A percentile compares a stretch with the other conserved stretches of the same genome.
Evolutionary conservation across 2,797 vertebrate species (phyloP).

Genomic region (Enteromius fasciolatus): DNA sequence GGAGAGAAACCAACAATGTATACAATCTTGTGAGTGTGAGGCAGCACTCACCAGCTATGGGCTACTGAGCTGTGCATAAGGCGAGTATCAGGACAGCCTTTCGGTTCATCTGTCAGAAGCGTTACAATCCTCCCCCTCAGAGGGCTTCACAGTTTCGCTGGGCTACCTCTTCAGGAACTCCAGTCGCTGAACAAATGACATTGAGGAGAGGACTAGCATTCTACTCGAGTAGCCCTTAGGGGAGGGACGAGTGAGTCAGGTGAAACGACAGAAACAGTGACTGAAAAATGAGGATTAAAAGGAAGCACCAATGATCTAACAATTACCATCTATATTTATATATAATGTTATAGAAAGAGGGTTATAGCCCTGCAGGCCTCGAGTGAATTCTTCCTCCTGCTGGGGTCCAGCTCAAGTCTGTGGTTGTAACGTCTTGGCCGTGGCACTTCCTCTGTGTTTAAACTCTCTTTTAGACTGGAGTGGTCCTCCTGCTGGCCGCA

Average conservation of each 20-base stretch:
- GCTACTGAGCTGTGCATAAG: slow-evolving; percentile 50
- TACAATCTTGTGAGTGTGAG: slow-evolving; percentile 53
- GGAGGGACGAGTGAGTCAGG: slow-evolving; percentile 52
- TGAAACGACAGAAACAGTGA: slow-evolving; percentile 62
- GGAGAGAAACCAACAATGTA: slow-evolving; percentile 49
- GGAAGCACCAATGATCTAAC: slow-evolving; percentile 82
- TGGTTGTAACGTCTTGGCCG: slow-evolving; percentile 43
- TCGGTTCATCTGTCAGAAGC: slow-evolving; percentile 37
- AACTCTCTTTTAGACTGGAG: slow-evolving; percentile 87
- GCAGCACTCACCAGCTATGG: slow-evolving; percentile 51
- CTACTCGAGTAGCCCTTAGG: slow-evolving; percentile 52
- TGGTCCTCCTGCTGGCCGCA: slow-evolving; percentile 96
- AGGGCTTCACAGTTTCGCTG: slow-evolving; percentile 51
- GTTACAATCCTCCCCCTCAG: slow-evolving; percentile 43
- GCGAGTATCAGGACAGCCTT: slow-evolving; percentile 49
- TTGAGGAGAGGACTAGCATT: slow-evolving; percentile 67
- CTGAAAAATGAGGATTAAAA: slow-evolving; percentile 67
- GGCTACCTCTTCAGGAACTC: slow-evolving; percentile 43
- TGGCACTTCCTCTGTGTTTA: slow-evolving; percentile 54
- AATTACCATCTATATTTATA: slow-evolving; percentile 66
- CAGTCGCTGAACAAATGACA: slow-evolving; percentile 60
- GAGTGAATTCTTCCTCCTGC: slow-evolving; percentile 64
- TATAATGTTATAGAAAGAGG: slow-evolving; percentile 63
- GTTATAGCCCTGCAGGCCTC: slow-evolving; percentile 58
- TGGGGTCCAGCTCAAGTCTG: slow-evolving; percentile 43